Percentiles rank a stretch among this genome's conserved stretches.
These are phyloP conservation scores for Halcyon malimbica DNA, from an alignment of 2,113 vertebrate species.

Conservation along the genomic window DNA sequence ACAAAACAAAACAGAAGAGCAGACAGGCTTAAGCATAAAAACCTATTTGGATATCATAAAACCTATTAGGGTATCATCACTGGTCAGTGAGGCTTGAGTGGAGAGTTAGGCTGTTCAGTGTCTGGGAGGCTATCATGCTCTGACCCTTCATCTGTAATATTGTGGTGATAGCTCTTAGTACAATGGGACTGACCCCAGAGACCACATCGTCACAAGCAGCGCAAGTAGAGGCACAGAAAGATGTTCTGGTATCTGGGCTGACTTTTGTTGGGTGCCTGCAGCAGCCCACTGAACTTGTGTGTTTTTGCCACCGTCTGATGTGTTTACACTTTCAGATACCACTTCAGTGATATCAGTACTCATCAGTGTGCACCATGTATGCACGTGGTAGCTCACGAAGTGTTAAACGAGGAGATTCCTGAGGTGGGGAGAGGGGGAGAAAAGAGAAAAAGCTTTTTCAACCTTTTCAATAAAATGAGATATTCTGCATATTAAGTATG, in stretches of 20 bases:
- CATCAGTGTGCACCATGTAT: rapidly evolving
- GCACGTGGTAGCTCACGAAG: neutral
- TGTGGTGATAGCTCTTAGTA: neutral
- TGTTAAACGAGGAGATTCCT: neutral
- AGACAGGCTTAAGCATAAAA: neutral
- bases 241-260: neutral
- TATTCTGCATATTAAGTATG: neutral
- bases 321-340: neutral
- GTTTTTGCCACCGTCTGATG: rapidly evolving
- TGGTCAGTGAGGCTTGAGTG: neutral
- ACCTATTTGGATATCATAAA: neutral
- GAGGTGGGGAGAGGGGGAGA: rapidly evolving
- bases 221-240: neutral
- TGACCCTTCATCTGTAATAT: rapidly evolving
- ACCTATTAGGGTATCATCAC: neutral
- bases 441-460: neutral
- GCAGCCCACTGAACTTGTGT: rapidly evolving
- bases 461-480: neutral
- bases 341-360: neutral
- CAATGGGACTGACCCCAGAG: rapidly evolving
- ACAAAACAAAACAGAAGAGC: neutral
- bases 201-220: rapidly evolving
- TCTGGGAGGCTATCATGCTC: neutral
- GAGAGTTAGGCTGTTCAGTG: neutral
- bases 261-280: neutral